These are phyloP conservation scores for Polylopha cassiicola DNA, from an alignment of 2,888 invertebrate species.

Conservation along the genomic window DNA sequence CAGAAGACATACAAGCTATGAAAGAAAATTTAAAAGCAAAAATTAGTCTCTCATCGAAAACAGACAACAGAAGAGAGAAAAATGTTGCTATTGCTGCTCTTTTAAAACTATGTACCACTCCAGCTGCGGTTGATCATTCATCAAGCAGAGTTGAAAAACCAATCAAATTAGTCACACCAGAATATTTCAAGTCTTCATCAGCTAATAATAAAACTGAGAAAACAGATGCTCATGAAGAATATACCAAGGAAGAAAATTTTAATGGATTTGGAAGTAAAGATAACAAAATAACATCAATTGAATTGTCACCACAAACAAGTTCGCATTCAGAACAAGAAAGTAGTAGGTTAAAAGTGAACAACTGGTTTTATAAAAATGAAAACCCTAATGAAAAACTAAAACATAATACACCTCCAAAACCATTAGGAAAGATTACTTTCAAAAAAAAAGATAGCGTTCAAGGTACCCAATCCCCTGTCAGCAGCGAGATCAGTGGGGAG, in stretches of 20 bases:
- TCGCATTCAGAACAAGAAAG: too few species aligned
- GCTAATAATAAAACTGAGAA: background rate
- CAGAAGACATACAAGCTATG: constrained; percentile 25
- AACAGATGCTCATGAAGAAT: constrained; percentile 5
- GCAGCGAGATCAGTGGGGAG: constrained; percentile 1
- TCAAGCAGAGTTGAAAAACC: constrained; percentile 16
- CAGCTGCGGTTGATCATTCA: constrained; percentile 14
- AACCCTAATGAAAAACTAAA: too few species aligned
- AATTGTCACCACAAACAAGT: too few species aligned
- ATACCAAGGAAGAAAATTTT: too few species aligned
- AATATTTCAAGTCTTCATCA: constrained; percentile 34
- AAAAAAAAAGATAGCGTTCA: constrained; percentile 44
- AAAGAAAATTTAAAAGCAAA: constrained; percentile 36
- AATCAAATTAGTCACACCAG: constrained; percentile 42
- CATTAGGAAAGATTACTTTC: constrained; percentile 32
- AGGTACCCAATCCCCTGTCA: too few species aligned
- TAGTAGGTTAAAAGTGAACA: constrained; percentile 39
- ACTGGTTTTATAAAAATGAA: constrained; percentile 35
- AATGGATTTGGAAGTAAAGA: too few species aligned
- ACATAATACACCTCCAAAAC: constrained; percentile 22
- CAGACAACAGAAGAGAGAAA: constrained; percentile 36
- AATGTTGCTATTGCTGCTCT: constrained; percentile 53
- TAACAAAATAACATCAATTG: too few species aligned
- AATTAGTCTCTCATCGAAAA: constrained; percentile 37
- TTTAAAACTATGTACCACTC: constrained; percentile 39